Percentiles rank a stretch among this genome's conserved stretches.
Evolutionary conservation across 2,113 vertebrate species (phyloP).

Genomic region (Nicator chloris): DNA sequence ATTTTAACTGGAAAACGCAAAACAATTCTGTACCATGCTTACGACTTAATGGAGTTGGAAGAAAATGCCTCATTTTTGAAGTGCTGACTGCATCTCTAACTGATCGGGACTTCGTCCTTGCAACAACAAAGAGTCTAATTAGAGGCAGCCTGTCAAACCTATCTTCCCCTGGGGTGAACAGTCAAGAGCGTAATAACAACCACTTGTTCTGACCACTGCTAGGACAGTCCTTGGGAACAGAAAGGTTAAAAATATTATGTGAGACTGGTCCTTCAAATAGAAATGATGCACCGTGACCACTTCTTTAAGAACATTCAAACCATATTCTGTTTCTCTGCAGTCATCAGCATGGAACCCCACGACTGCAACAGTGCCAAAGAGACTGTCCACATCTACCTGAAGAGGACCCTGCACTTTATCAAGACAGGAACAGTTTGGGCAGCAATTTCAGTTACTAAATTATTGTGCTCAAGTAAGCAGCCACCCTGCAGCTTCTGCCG

Average conservation of each 20-base stretch:
- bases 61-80: background rate
- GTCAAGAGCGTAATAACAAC: background rate
- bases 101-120: background rate
- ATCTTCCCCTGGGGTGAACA: background rate
- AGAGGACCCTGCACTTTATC: background rate
- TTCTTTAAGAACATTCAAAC: background rate
- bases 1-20: background rate
- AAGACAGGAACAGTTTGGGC: background rate
- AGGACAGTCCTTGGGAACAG: background rate
- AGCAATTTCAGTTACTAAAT: background rate
- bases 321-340: background rate
- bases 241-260: background rate
- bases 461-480: background rate
- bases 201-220: background rate
- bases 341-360: background rate
- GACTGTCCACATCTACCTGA: background rate
- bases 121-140: background rate
- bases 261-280: background rate
- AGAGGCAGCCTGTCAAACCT: background rate
- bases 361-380: background rate
- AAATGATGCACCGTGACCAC: background rate
- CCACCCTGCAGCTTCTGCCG: background rate
- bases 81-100: background rate
- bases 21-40: background rate
- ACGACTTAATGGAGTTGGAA: background rate